phyloP scores from a whole-genome alignment of 2,113 vertebrate genomes.

The Boleophthalmus pectinirostris region DNA sequence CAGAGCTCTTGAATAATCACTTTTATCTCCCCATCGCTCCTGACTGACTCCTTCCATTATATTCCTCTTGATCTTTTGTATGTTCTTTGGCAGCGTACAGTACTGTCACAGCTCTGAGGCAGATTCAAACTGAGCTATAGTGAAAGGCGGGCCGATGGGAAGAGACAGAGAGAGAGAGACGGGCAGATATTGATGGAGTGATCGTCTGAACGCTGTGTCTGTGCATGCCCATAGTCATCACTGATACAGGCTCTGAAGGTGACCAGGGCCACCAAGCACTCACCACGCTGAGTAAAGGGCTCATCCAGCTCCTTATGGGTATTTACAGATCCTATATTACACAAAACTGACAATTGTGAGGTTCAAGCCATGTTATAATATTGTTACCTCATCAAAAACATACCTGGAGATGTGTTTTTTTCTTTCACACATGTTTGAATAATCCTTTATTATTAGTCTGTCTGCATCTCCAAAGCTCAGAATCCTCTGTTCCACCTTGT shows the following conservation, averaged over 20 bases:
- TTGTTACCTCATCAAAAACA: no score
- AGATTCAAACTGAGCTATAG: constrained; percentile 53
- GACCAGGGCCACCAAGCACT: constrained; percentile 43
- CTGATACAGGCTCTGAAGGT: constrained; percentile 55
- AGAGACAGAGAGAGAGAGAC: constrained; percentile 50
- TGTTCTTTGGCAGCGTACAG: constrained; percentile 18
- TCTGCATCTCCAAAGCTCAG: no score
- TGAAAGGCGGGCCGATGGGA: constrained; percentile 52
- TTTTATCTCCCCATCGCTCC: constrained; percentile 29
- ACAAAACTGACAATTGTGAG: no score
- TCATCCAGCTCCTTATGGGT: constrained; percentile 6
- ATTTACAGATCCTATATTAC: no score
- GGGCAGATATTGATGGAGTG: constrained; percentile 58
- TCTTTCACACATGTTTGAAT: no score
- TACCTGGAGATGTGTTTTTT: no score
- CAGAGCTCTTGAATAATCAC: constrained; percentile 34
- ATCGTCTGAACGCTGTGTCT: constrained; percentile 39
- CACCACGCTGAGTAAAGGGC: constrained; percentile 26
- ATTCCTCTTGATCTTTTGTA: constrained; percentile 35
- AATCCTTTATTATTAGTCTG: no score
- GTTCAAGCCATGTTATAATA: no score
- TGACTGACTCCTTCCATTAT: constrained; percentile 29
- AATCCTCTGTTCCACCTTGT: no score
- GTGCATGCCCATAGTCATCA: constrained; percentile 44
- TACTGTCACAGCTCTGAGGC: constrained; percentile 31